Conservation (phyloP, 1,140 invertebrate genomes). For the Spodoptera litura region DNA sequence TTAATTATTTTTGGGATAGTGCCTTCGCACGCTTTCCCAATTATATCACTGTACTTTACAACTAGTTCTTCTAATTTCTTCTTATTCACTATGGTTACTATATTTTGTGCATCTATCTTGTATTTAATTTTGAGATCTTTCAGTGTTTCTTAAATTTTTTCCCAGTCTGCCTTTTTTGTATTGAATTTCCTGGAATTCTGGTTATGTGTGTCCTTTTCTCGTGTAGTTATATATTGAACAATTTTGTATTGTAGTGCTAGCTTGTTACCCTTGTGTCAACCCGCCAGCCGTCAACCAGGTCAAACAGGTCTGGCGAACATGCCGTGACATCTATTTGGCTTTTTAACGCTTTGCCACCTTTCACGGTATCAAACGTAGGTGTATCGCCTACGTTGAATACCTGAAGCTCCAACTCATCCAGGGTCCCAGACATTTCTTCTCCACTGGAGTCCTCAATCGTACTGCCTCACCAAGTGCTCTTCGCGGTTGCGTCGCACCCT, state of each 20-base stretch:
- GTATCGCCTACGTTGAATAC: background rate
- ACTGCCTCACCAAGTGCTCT: conserved; percentile 55
- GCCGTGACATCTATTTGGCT: background rate
- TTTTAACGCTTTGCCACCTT: too few species aligned
- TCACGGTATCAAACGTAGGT: background rate
- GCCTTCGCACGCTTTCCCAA: background rate
- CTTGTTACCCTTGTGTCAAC: too few species aligned
- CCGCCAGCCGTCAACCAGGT: background rate
- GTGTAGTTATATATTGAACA: too few species aligned
- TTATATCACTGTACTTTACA: conserved; percentile 5
- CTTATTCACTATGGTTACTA: too few species aligned
- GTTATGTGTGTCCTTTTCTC: background rate
- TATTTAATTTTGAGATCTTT: too few species aligned
- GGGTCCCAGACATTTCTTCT: background rate
- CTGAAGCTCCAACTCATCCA: conserved; percentile 6
- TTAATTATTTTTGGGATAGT: conserved; percentile 11
- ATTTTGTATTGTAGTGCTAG: too few species aligned
- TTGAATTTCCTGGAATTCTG: background rate
- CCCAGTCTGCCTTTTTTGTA: conserved; percentile 34
- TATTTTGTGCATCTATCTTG: too few species aligned
- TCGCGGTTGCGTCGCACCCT: background rate
- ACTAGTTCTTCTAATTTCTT: background rate
- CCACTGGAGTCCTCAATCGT: background rate
- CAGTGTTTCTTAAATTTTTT: background rate
- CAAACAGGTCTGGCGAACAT: background rate